A percentile compares a stretch with the other conserved stretches of the same genome.
Evolutionary conservation across 2,888 invertebrate species (phyloP).

Genomic region (Cerastis leucographa): DNA sequence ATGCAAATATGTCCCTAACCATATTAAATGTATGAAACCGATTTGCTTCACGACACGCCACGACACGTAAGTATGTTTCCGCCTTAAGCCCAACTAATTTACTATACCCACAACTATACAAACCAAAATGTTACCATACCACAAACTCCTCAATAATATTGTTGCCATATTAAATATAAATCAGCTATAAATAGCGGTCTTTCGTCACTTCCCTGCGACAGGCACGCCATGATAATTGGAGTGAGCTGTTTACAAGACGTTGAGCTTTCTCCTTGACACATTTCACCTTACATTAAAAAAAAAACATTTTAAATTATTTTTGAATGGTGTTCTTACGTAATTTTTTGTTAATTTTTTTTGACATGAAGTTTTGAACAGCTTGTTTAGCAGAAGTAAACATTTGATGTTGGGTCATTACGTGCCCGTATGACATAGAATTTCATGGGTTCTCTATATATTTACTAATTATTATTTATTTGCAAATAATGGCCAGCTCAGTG

Average conservation of each 20-base stretch:
- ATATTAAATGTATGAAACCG: too few relatives aligned
- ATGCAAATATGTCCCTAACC: too few relatives aligned
- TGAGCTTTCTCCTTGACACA: constrained; percentile 58
- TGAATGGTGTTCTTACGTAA: constrained; percentile 14
- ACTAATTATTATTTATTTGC: background rate
- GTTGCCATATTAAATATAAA: constrained; percentile 50
- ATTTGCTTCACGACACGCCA: too few relatives aligned
- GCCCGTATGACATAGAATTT: background rate
- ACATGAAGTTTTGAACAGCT: background rate
- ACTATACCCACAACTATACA: background rate
- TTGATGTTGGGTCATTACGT: too few relatives aligned
- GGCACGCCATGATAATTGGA: constrained; percentile 64
- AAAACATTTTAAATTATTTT: constrained; percentile 21
- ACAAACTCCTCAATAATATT: constrained; percentile 19
- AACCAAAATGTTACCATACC: constrained; percentile 1
- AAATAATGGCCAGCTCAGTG: background rate
- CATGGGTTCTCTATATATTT: background rate
- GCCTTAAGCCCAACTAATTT: background rate
- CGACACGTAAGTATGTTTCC: too few relatives aligned
- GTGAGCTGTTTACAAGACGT: constrained; percentile 56
- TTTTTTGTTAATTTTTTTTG: constrained; percentile 8
- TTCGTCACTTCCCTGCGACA: constrained; percentile 22
- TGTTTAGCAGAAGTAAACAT: too few relatives aligned
- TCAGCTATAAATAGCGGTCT: constrained; percentile 43
- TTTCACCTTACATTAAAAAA: constrained; percentile 49